A percentile compares a stretch with the other conserved stretches of the same genome.
These are phyloP conservation scores for Sebastes fasciatus DNA, from an alignment of 2,113 vertebrate species.

Conservation along the genomic window DNA sequence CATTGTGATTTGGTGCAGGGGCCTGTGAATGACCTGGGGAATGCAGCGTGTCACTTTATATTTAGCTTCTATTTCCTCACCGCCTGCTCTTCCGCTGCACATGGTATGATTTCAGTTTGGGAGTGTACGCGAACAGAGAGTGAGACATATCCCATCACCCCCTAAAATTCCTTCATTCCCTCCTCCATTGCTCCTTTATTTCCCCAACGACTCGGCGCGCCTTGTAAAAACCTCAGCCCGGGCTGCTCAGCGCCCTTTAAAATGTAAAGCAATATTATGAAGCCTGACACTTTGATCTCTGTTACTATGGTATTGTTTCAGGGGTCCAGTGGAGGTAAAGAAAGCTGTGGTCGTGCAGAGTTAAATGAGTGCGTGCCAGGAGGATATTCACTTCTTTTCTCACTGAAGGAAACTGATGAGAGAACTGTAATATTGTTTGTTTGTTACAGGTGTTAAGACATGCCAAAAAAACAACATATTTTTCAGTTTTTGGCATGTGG, in stretches of 20 bases:
- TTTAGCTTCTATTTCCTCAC: slow-evolving; percentile 78
- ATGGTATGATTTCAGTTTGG: slow-evolving; percentile 68
- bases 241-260: slow-evolving; percentile 73
- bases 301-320: slow-evolving; percentile 73
- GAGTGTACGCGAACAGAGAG: slow-evolving; percentile 49
- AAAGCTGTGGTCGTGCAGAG: slow-evolving; percentile 23
- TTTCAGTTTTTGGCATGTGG: slow-evolving; percentile 55
- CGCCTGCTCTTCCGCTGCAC: slow-evolving; percentile 63
- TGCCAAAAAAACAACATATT: slow-evolving; percentile 24
- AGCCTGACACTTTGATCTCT: slow-evolving; percentile 78
- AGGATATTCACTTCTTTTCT: slow-evolving; percentile 40
- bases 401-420: slow-evolving; percentile 33
- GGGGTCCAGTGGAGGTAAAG: slow-evolving; percentile 55
- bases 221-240: slow-evolving; percentile 73
- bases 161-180: slow-evolving; percentile 74
- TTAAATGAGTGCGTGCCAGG: slow-evolving; percentile 24
- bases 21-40: slow-evolving; percentile 73
- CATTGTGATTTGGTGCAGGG: slow-evolving; percentile 65
- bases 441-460: slow-evolving; percentile 61
- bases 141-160: slow-evolving; percentile 73
- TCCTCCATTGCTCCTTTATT: slow-evolving; percentile 74
- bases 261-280: slow-evolving; percentile 80
- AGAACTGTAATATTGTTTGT: slow-evolving; percentile 43
- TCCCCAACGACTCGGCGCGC: slow-evolving; percentile 70
- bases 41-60: slow-evolving; percentile 75